Conservation (phyloP, 2,888 invertebrate genomes). For the Xestia xanthographa region DNA sequence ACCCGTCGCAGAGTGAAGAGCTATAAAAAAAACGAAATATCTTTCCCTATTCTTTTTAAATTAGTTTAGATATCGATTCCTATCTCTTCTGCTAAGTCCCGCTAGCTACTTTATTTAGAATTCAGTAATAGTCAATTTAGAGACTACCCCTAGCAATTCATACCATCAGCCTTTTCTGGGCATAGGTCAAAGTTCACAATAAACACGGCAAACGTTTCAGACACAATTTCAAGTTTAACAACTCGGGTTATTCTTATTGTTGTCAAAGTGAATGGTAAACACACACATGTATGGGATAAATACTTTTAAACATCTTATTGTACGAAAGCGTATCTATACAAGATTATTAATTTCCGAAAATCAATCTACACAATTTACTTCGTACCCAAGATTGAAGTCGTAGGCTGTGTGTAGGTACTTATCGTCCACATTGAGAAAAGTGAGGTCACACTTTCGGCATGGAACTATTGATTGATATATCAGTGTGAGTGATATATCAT, state of each 20-base stretch:
- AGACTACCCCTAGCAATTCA: not conserved
- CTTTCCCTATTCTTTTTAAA: not conserved
- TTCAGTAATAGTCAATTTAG: not conserved
- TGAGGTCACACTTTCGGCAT: not conserved
- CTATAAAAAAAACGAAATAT: not conserved
- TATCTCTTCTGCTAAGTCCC: not conserved
- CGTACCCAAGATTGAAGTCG: not conserved
- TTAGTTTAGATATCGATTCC: not conserved
- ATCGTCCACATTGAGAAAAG: not conserved
- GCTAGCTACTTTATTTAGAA: not conserved
- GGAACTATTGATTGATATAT: not conserved
- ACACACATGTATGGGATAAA: not conserved
- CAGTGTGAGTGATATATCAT: not conserved
- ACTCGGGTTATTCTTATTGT: slow-evolving; percentile 7
- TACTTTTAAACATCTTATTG: not conserved
- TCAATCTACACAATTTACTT: not conserved
- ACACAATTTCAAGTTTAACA: slow-evolving; percentile 31
- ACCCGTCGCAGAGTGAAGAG: not conserved
- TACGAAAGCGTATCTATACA: not conserved
- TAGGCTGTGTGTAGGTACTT: not conserved
- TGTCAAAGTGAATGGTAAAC: slow-evolving; percentile 34
- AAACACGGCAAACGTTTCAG: slow-evolving; percentile 1
- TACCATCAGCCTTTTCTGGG: not conserved
- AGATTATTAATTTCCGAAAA: slow-evolving; percentile 6
- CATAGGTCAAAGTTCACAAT: slow-evolving; percentile 16